Conservation (phyloP, 2,113 vertebrate species). For the Megaceryle torquata region DNA sequence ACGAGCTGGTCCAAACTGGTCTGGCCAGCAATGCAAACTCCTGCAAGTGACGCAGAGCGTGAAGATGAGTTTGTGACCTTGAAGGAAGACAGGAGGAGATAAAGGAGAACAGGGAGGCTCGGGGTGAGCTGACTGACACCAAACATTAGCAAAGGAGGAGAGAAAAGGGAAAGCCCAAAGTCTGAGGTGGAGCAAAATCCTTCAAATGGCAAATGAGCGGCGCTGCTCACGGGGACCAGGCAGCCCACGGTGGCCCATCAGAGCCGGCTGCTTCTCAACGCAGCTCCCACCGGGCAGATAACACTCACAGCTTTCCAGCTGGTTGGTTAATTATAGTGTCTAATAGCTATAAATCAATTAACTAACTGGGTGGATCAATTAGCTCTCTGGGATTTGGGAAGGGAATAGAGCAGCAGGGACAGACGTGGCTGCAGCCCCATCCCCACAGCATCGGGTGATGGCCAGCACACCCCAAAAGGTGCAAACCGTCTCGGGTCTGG, state of each 20-base stretch:
- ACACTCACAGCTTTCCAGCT: neutral
- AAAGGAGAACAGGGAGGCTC: neutral
- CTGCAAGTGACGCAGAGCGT: rapidly evolving
- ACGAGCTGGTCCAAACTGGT: neutral
- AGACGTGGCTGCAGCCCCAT: rapidly evolving
- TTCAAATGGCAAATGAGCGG: rapidly evolving
- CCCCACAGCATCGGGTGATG: rapidly evolving
- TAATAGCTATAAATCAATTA: neutral
- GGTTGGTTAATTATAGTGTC: neutral
- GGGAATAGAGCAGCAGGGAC: neutral
- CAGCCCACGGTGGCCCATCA: rapidly evolving
- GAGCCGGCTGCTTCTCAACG: neutral
- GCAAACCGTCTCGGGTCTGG: rapidly evolving
- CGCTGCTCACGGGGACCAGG: rapidly evolving
- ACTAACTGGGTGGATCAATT: neutral
- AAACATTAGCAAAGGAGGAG: neutral
- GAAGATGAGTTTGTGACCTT: neutral
- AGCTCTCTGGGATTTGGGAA: neutral
- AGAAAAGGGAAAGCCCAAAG: neutral
- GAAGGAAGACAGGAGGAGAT: neutral
- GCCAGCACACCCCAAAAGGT: neutral
- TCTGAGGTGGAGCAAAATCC: neutral
- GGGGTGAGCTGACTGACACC: neutral
- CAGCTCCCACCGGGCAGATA: neutral
- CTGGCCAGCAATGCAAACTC: neutral